phyloP scores from a whole-genome alignment of 2,888 invertebrate genomes.

The Troilus luridus region DNA sequence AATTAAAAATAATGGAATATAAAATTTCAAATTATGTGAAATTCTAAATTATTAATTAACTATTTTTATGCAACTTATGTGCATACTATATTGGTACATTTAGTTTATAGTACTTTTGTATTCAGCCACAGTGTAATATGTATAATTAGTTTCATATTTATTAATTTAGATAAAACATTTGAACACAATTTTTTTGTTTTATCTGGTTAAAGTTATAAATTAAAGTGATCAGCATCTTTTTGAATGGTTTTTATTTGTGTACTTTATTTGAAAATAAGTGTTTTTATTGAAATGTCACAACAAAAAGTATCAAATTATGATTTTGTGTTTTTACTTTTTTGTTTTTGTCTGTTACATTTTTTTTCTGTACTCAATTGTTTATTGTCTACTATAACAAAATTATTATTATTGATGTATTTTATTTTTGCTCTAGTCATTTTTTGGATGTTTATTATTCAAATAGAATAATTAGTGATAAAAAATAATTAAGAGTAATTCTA shows the following conservation, averaged over 20 bases:
- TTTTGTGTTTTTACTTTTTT: not conserved
- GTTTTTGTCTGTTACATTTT: not conserved
- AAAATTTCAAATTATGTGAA: not conserved
- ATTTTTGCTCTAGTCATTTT: constrained; percentile 6
- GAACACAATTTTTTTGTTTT: not conserved
- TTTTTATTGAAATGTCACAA: not conserved
- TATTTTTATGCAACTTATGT: not conserved
- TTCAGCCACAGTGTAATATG: not conserved
- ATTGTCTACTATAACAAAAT: not conserved
- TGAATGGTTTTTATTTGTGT: not conserved
- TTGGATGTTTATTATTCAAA: not conserved
- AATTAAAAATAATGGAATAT: not conserved
- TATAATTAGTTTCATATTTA: not conserved
- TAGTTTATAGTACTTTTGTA: not conserved
- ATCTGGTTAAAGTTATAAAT: not conserved
- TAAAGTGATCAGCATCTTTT: not conserved
- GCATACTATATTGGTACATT: not conserved
- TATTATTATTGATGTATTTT: constrained; percentile 1
- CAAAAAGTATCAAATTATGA: not conserved
- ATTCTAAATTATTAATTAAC: constrained; percentile 21
- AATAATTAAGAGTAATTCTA: not conserved
- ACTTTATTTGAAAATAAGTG: not conserved
- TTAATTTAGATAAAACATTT: not conserved
- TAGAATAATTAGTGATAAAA: not conserved
- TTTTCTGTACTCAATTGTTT: not conserved